Conservation (phyloP, 2,797 vertebrate genomes). For the Esox lucius region DNA sequence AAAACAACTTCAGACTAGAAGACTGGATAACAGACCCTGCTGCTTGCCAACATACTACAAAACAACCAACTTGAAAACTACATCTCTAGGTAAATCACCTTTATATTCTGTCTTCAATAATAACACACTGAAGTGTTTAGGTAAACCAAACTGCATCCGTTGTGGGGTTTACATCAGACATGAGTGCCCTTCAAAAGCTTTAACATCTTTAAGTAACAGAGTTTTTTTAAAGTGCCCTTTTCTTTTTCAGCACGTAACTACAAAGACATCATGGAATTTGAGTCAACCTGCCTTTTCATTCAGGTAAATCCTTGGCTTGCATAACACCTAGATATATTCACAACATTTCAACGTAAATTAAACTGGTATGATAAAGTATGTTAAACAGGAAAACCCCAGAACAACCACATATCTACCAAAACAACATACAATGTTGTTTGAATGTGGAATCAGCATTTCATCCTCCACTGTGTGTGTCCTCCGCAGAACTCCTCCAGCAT, state of each 20-base stretch:
- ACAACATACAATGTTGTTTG: not conserved
- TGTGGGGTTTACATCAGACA: not conserved
- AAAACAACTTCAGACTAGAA: not conserved
- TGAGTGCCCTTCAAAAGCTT: not conserved
- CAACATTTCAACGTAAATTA: not conserved
- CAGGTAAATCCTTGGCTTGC: slow-evolving; percentile 6
- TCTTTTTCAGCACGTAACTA: slow-evolving; percentile 33
- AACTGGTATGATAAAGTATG: not conserved
- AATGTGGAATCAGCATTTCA: not conserved
- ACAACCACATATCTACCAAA: not conserved
- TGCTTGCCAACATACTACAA: not conserved
- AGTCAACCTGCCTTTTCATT: slow-evolving; percentile 25
- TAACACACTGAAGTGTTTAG: not conserved
- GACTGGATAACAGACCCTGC: not conserved
- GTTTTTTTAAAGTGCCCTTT: not conserved
- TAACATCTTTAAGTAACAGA: not conserved
- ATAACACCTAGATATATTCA: not conserved
- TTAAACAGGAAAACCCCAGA: not conserved
- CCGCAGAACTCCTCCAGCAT: not conserved
- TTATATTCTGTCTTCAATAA: not conserved
- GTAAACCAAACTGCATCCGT: not conserved
- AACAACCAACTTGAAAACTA: not conserved
- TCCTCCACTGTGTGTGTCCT: not conserved
- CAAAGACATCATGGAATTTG: slow-evolving; percentile 46
- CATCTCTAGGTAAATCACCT: slow-evolving; percentile 5